A percentile compares a stretch with the other conserved stretches of the same genome.
phyloP scores from a whole-genome alignment of 2,888 invertebrate species.

The Cyrtodaria siliqua region DNA sequence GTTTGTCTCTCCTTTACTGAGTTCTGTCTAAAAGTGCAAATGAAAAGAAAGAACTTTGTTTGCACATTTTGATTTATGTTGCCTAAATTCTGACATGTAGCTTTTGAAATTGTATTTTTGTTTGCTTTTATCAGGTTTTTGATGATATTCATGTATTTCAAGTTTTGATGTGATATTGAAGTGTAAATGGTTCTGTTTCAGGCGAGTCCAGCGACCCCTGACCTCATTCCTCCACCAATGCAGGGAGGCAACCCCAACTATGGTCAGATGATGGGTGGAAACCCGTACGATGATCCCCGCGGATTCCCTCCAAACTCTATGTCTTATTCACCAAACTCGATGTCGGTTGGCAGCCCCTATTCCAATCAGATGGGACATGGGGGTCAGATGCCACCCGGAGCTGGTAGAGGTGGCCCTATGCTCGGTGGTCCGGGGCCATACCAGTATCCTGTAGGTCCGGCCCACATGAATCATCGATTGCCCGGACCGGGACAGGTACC shows the following conservation, averaged over 20 bases:
- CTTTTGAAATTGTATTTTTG: too few species aligned
- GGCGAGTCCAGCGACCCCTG: slow-evolving; percentile 67
- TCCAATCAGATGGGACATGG: slow-evolving; percentile 48
- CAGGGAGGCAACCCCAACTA: slow-evolving; percentile 47
- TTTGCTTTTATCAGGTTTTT: too few species aligned
- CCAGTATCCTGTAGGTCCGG: slow-evolving; percentile 25
- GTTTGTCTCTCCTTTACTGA: too few species aligned
- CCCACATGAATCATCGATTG: slow-evolving; percentile 49
- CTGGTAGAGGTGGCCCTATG: slow-evolving; percentile 26
- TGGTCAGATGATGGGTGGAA: slow-evolving; percentile 63
- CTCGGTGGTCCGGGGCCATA: slow-evolving; percentile 43
- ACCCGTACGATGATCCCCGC: slow-evolving; percentile 68
- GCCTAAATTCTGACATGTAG: too few species aligned
- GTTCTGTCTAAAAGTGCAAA: too few species aligned
- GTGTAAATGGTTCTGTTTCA: slow-evolving; percentile 18
- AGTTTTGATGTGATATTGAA: neutral
- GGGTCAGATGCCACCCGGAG: slow-evolving; percentile 38
- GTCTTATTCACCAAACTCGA: slow-evolving; percentile 56
- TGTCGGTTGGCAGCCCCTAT: slow-evolving; percentile 41
- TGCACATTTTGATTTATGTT: too few species aligned
- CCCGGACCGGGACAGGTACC: slow-evolving; percentile 57
- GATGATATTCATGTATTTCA: neutral
- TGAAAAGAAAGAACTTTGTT: too few species aligned
- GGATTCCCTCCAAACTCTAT: slow-evolving; percentile 55
- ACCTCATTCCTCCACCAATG: slow-evolving; percentile 65